Evolutionary conservation across 2,797 vertebrate species (phyloP).

Genomic region (Glyptemys insculpta): DNA sequence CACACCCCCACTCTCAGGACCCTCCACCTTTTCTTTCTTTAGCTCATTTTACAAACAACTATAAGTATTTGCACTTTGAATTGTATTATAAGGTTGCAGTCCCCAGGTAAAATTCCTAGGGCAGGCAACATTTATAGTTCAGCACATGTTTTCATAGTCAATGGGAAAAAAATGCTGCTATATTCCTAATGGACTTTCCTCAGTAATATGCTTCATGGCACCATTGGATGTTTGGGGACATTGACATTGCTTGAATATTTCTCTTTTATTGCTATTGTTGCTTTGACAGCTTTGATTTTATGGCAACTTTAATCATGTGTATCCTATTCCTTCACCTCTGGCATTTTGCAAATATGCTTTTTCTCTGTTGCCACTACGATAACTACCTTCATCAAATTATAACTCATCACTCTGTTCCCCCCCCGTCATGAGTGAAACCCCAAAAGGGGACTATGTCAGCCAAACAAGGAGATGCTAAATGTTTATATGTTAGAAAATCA

Average conservation of each 20-base stretch:
- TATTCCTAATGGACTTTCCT: slow-evolving; percentile 67
- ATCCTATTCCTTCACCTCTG: slow-evolving; percentile 82
- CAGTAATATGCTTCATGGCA: slow-evolving; percentile 69
- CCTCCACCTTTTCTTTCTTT: slow-evolving; percentile 8
- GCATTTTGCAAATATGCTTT: slow-evolving; percentile 82
- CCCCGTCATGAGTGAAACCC: slow-evolving; percentile 56
- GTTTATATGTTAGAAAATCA: slow-evolving; percentile 59
- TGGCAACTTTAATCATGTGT: slow-evolving; percentile 81
- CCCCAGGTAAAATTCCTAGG: slow-evolving; percentile 67
- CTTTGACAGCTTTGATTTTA: slow-evolving; percentile 83
- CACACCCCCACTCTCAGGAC: neutral
- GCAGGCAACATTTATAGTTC: slow-evolving; percentile 69
- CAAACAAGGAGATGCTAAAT: slow-evolving; percentile 79
- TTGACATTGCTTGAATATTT: slow-evolving; percentile 75
- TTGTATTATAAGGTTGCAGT: slow-evolving; percentile 55
- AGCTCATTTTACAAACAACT: neutral
- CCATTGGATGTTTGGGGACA: slow-evolving; percentile 70
- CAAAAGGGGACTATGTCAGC: slow-evolving; percentile 55
- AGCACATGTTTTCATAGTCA: slow-evolving; percentile 63
- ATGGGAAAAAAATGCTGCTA: slow-evolving; percentile 49
- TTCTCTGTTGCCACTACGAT: slow-evolving; percentile 73
- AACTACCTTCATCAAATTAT: slow-evolving; percentile 78
- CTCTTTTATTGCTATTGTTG: slow-evolving; percentile 79
- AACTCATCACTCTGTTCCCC: slow-evolving; percentile 74
- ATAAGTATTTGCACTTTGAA: slow-evolving; percentile 39